Percentiles rank a stretch among this genome's conserved stretches.
phyloP scores from a whole-genome alignment of 2,113 vertebrate genomes.

The Nycticryphes semicollaris region DNA sequence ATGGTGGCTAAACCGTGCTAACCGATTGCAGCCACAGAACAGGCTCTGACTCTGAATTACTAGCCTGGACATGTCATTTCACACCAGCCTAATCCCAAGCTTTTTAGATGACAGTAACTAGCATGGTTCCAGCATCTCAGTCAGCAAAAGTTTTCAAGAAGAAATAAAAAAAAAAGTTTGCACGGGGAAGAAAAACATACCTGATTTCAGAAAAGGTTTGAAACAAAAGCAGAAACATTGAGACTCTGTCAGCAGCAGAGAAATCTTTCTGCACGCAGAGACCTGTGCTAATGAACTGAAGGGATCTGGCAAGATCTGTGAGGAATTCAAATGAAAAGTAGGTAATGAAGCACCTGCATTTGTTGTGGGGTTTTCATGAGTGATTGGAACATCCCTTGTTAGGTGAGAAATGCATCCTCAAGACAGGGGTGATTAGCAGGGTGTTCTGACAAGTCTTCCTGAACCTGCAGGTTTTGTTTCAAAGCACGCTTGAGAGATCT shows the following conservation, averaged over 20 bases:
- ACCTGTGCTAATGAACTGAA: background rate
- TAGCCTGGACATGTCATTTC: background rate
- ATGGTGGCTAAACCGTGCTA: background rate
- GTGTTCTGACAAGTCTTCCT: slow-evolving; percentile 39
- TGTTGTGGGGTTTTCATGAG: background rate
- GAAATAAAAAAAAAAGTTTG: background rate
- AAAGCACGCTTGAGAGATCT: background rate
- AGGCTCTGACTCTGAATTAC: background rate
- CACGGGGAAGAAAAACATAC: background rate
- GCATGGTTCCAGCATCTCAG: background rate
- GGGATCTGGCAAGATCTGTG: slow-evolving; percentile 27
- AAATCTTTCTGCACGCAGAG: background rate
- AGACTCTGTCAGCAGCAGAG: background rate
- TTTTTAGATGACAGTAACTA: background rate
- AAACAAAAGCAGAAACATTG: background rate
- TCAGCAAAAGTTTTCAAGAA: background rate
- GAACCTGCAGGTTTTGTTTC: background rate
- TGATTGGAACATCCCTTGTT: background rate
- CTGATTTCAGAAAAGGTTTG: background rate
- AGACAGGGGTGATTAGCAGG: background rate
- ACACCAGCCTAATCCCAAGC: background rate
- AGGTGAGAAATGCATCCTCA: background rate
- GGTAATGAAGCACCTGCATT: slow-evolving; percentile 10
- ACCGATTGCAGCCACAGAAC: background rate
- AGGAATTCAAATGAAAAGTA: slow-evolving; percentile 36